These are phyloP conservation scores for Rhopalosiphum nymphaeae DNA, from an alignment of 2,888 invertebrate genomes.

Conservation along the genomic window DNA sequence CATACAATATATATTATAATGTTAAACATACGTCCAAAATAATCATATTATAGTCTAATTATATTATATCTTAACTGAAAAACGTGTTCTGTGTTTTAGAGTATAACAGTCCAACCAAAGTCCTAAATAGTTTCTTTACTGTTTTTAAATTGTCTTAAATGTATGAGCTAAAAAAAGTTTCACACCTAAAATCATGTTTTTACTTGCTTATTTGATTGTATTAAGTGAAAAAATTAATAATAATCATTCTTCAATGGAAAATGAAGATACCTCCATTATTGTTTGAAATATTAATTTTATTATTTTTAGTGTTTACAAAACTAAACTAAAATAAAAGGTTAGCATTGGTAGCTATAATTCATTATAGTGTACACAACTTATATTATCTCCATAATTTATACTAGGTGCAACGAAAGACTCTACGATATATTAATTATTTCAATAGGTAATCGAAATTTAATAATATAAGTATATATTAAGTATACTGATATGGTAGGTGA, in stretches of 20 bases:
- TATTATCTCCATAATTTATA: neutral
- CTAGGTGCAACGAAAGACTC: neutral
- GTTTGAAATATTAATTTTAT: neutral
- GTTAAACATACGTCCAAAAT: neutral
- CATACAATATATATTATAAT: neutral
- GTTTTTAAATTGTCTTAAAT: neutral
- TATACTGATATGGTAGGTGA: neutral
- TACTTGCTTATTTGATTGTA: neutral
- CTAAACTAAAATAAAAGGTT: neutral
- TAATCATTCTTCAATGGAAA: neutral
- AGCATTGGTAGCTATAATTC: neutral
- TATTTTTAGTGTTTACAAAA: neutral
- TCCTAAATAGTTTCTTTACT: neutral
- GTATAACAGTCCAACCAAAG: neutral
- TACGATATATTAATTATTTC: neutral
- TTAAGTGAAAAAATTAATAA: neutral
- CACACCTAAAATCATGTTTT: neutral
- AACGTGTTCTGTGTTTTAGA: neutral
- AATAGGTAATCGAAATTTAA: neutral
- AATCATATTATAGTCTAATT: neutral
- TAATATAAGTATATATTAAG: too few species aligned
- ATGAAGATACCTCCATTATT: neutral
- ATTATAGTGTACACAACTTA: neutral
- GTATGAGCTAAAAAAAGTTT: neutral
- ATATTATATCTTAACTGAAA: neutral